phyloP scores from a whole-genome alignment of 1,140 invertebrate species.

The Temnothorax nylanderi region DNA sequence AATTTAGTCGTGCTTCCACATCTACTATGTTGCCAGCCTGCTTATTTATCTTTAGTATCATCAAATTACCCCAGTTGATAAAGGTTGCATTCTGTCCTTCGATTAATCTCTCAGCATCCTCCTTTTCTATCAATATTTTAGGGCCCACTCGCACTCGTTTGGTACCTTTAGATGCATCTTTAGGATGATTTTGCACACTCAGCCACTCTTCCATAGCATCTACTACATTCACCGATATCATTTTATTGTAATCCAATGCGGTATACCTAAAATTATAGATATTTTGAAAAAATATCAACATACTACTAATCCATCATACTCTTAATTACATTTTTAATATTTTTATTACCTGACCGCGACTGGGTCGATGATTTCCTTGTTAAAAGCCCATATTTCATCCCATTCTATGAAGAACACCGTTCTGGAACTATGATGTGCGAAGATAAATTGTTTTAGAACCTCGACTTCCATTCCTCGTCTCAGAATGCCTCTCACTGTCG shows the following conservation, averaged over 20 bases:
- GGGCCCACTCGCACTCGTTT: constrained; percentile 93
- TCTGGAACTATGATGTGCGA: constrained; percentile 98
- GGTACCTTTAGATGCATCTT: constrained; percentile 94
- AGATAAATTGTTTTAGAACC: constrained; percentile 98
- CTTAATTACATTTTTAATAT: background rate
- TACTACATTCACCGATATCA: constrained; percentile 91
- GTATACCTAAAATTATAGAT: constrained; percentile 90
- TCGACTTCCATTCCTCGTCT: constrained; percentile 98
- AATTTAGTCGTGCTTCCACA: constrained; percentile 93
- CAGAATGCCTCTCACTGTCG: constrained; percentile 98
- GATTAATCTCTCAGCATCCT: constrained; percentile 94
- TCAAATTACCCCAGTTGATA: constrained; percentile 99
- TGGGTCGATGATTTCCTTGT: constrained; percentile 94
- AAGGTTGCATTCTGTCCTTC: constrained; percentile 98
- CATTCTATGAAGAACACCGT: constrained; percentile 99
- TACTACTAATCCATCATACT: background rate
- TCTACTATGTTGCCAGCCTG: constrained; percentile 89
- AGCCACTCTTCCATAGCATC: constrained; percentile 88
- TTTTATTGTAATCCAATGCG: constrained; percentile 90
- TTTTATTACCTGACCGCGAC: constrained; percentile 71
- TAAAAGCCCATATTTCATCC: constrained; percentile 99
- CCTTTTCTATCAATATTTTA: constrained; percentile 94
- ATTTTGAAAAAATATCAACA: background rate
- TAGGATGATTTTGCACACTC: constrained; percentile 95
- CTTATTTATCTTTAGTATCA: constrained; percentile 93